Conservation (phyloP, 2,888 invertebrate genomes). For the Drosophila tripunctata region DNA sequence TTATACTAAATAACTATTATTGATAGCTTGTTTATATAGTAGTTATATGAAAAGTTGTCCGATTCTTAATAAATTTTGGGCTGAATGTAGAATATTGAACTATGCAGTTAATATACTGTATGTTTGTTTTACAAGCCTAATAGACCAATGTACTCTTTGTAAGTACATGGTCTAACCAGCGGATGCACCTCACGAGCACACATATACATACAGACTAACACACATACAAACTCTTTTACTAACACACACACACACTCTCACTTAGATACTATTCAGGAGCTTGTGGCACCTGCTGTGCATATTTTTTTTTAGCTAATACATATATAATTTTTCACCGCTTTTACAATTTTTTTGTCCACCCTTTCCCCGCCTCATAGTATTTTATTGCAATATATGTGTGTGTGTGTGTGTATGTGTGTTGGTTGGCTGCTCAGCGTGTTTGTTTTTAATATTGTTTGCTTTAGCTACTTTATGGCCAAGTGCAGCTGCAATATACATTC, state of each 20-base stretch:
- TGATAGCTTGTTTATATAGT: no score
- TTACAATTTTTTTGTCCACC: slow-evolving; percentile 45
- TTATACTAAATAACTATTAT: no score
- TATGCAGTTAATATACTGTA: no score
- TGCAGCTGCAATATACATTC: slow-evolving; percentile 70
- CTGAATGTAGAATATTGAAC: no score
- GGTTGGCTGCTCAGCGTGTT: slow-evolving; percentile 37
- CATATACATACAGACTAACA: slow-evolving; percentile 15
- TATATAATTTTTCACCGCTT: slow-evolving; percentile 69
- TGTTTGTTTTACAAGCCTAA: no score
- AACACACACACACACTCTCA: slow-evolving; percentile 1
- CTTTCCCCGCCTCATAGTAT: slow-evolving; percentile 33
- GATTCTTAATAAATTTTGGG: no score
- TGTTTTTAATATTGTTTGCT: slow-evolving; percentile 73
- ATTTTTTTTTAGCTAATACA: slow-evolving; percentile 68
- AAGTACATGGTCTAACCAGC: no score
- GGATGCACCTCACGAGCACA: slow-evolving; percentile 60
- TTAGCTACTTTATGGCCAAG: slow-evolving; percentile 75
- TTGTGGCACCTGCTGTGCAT: slow-evolving; percentile 63
- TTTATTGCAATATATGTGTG: slow-evolving; percentile 54
- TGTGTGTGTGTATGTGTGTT: slow-evolving; percentile 5
- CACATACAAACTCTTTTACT: slow-evolving; percentile 14
- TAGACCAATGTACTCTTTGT: no score
- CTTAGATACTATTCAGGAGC: slow-evolving; percentile 8
- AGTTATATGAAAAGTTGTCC: no score